Evolutionary conservation across 2,888 invertebrate species (phyloP).

Genomic region (Nematopogon swammerdamellus): DNA sequence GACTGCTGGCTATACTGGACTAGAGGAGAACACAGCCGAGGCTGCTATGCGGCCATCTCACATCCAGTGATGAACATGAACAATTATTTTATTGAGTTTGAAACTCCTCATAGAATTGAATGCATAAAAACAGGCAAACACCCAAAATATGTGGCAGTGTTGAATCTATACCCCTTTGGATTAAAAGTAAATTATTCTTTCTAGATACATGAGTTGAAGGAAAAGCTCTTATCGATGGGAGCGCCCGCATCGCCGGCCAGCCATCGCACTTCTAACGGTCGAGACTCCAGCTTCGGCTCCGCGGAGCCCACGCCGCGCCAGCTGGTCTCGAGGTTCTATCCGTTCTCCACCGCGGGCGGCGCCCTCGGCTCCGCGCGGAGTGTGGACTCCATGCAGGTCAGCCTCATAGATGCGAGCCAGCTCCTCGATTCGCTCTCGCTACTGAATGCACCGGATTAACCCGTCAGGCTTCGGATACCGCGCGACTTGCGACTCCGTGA

Average conservation of each 20-base stretch:
- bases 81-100: no score
- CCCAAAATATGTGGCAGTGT: constrained; percentile 7
- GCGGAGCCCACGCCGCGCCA: constrained; percentile 11
- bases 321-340: constrained; percentile 37
- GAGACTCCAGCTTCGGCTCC: constrained; percentile 8
- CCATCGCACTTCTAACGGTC: constrained; percentile 24
- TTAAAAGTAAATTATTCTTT: no score
- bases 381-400: constrained; percentile 50
- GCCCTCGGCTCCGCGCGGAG: constrained; percentile 16
- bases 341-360: constrained; percentile 22
- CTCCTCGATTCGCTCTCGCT: constrained; percentile 68
- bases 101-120: no score
- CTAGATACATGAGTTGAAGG: constrained; percentile 39
- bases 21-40: no score
- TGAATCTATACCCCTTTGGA: no score
- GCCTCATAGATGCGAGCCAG: constrained; percentile 59
- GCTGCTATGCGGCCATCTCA: no score
- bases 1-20: no score
- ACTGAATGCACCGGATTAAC: constrained; percentile 65
- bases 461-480: not conserved
- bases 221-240: constrained; percentile 26
- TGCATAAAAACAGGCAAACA: no score
- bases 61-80: no score
- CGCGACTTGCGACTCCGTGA: no score
- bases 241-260: constrained; percentile 22